A percentile compares a stretch with the other conserved stretches of the same genome.
phyloP scores from a whole-genome alignment of 1,140 invertebrate species.

The Ceratosolen fusciceps region DNA sequence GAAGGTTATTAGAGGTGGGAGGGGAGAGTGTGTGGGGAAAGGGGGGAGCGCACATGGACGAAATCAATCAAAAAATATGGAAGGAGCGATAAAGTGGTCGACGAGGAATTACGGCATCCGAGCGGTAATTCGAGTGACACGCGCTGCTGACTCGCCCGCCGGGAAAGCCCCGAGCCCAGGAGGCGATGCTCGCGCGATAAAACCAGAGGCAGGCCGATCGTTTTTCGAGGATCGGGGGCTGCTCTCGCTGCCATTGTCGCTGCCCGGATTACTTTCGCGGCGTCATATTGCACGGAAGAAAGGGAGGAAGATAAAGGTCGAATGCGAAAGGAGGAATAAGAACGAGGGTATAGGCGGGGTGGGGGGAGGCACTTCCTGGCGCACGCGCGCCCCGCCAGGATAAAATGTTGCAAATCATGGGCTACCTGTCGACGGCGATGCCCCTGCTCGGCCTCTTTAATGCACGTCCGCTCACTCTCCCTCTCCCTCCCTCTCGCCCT shows the following conservation, averaged over 20 bases:
- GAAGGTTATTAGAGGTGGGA: not conserved
- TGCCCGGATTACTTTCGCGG: conserved; percentile 8
- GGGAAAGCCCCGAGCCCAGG: not conserved
- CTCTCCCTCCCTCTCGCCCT: conserved; percentile 15
- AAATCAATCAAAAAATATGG: not conserved
- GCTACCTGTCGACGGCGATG: conserved; percentile 62
- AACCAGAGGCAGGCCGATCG: conserved; percentile 38
- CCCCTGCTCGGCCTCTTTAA: not conserved
- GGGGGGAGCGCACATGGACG: not conserved
- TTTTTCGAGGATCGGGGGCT: no score
- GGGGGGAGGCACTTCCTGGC: conserved; percentile 18
- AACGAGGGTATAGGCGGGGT: no score
- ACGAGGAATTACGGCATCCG: no score
- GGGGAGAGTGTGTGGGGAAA: no score
- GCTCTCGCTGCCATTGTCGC: conserved; percentile 1
- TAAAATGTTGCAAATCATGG: conserved; percentile 71
- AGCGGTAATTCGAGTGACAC: conserved; percentile 36
- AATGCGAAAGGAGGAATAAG: conserved; percentile 17
- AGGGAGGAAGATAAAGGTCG: not conserved
- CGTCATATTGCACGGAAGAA: conserved; percentile 56
- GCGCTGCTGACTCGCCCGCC: not conserved
- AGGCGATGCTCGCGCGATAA: not conserved
- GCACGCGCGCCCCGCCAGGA: conserved; percentile 57
- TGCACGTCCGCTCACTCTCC: not conserved
- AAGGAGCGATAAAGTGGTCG: not conserved